phyloP scores from a whole-genome alignment of 1,140 invertebrate species.

The Neodiprion lecontei region DNA sequence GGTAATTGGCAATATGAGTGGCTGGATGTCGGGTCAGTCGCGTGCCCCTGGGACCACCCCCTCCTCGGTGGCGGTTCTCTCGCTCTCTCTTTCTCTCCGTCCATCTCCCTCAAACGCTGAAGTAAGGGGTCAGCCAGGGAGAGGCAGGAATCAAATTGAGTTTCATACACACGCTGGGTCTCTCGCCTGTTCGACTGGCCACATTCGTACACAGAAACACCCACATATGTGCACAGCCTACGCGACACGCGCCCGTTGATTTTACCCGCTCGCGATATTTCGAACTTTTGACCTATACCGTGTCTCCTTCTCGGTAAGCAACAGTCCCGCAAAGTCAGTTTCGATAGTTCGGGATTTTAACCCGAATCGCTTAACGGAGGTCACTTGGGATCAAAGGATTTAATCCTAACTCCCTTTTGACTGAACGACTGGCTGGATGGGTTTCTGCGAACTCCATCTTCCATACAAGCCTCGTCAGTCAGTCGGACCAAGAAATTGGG shows the following conservation, averaged over 20 bases:
- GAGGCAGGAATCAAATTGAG: slow-evolving; percentile 58
- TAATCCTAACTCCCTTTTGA: too few species aligned
- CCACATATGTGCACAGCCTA: too few species aligned
- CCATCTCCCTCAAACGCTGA: slow-evolving; percentile 29
- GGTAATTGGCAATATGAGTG: slow-evolving; percentile 63
- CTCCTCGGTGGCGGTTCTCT: slow-evolving; percentile 33
- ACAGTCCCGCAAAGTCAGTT: background rate
- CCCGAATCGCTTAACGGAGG: background rate
- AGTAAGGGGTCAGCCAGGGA: slow-evolving; percentile 24
- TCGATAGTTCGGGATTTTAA: background rate
- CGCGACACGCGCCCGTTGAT: too few species aligned
- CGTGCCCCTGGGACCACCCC: slow-evolving; percentile 55
- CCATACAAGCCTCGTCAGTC: too few species aligned
- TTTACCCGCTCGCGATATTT: too few species aligned
- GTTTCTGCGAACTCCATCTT: too few species aligned
- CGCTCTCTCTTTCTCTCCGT: slow-evolving; percentile 16
- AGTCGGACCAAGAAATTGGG: too few species aligned
- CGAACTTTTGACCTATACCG: too few species aligned
- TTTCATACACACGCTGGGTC: slow-evolving; percentile 54
- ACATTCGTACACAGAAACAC: too few species aligned
- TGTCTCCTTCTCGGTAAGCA: too few species aligned
- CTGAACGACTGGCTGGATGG: too few species aligned
- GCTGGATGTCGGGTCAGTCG: slow-evolving; percentile 60
- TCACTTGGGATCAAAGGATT: background rate
- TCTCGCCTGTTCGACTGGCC: slow-evolving; percentile 35